phyloP scores from a whole-genome alignment of 2,888 invertebrate genomes.

The Crioceris asparagi region DNA sequence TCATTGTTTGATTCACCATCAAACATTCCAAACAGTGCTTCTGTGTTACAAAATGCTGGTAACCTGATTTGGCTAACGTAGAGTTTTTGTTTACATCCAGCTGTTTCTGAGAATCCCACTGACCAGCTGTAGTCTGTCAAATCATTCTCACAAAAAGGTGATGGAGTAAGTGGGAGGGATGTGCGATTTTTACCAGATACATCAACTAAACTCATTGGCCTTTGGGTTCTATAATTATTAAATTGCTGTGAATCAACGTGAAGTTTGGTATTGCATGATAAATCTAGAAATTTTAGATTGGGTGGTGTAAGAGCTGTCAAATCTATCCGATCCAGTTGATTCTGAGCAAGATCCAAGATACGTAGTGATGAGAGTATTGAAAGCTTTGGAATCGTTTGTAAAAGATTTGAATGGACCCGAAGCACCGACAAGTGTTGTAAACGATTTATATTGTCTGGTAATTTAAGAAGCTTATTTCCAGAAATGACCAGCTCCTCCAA shows the following conservation, averaged over 20 bases:
- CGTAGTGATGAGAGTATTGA: slow-evolving; percentile 63
- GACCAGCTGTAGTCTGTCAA: slow-evolving; percentile 62
- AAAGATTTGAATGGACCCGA: slow-evolving; percentile 71
- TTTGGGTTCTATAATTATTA: slow-evolving; percentile 63
- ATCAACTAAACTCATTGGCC: slow-evolving; percentile 73
- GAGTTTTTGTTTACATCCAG: slow-evolving; percentile 62
- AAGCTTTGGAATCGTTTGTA: slow-evolving; percentile 64
- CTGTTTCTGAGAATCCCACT: slow-evolving; percentile 76
- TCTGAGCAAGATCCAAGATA: slow-evolving; percentile 76
- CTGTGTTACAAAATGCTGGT: slow-evolving; percentile 67
- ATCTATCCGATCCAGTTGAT: slow-evolving; percentile 72
- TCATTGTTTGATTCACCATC: slow-evolving; percentile 64
- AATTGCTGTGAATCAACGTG: slow-evolving; percentile 78
- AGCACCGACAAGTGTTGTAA: slow-evolving; percentile 62
- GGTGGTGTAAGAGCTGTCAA: slow-evolving; percentile 65
- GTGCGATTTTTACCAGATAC: slow-evolving; percentile 70
- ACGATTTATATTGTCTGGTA: slow-evolving; percentile 66
- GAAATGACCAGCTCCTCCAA: slow-evolving; percentile 74
- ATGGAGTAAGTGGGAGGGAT: slow-evolving; percentile 48
- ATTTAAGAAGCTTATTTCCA: slow-evolving; percentile 64
- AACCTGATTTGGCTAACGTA: slow-evolving; percentile 68
- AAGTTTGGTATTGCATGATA: slow-evolving; percentile 71
- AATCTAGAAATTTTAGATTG: slow-evolving; percentile 72
- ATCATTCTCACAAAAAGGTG: slow-evolving; percentile 44
- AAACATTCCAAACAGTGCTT: slow-evolving; percentile 74